Base-by-base conservation (phyloP, 2,888 invertebrate species). In the Timema cristinae region DNA sequence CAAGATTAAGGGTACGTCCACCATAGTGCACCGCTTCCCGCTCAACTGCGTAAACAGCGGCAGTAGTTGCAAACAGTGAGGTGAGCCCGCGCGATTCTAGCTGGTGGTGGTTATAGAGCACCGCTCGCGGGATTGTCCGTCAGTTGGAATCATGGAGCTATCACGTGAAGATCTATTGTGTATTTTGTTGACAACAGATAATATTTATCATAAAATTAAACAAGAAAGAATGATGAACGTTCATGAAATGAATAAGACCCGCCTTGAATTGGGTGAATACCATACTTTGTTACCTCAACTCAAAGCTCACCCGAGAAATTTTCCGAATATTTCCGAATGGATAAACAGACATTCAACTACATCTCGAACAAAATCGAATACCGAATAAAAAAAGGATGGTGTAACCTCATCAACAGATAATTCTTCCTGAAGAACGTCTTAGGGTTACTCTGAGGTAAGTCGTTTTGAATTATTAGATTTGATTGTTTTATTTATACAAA, bases 71-170 rank as follows among this genome's bases (percentile, higher is more conserved):
- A 32, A 54, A 54, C 11, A 54, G 54, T 4, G 54, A 13, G 54
- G 54, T 54, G 54, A 54, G 54, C 54, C 54, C 54, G 54, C 54
- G 54, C 54, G 54, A 54, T 13, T 54, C 54, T 54, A 54, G 54
- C 54, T 54, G 54, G 54, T n/a, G 54, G n/a, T n/a, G 54, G 54
- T 54, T 54, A 54, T 54, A 54, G 54, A 54, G 54, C n/a, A 11
- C 54, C 54, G 54, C 54, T 54, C 54, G 54, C 54, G 54, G 54
- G n/a, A n/a, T 1, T 4, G 11, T 54, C 54, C 2, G 11, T 11
- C 11, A 32, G 32, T 4, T 32, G 32, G 32, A 32, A 32, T 1
- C 32, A 32, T 32, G 32, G 32, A 32, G 32, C 2, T 32, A n/a
- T 54, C 54, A 54, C 54, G 54, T 13, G 54, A 54, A 4, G 11